Evolutionary conservation across 2,113 vertebrate genomes (phyloP).

Genomic region (Sinocyclocheilus maitianheensis): DNA sequence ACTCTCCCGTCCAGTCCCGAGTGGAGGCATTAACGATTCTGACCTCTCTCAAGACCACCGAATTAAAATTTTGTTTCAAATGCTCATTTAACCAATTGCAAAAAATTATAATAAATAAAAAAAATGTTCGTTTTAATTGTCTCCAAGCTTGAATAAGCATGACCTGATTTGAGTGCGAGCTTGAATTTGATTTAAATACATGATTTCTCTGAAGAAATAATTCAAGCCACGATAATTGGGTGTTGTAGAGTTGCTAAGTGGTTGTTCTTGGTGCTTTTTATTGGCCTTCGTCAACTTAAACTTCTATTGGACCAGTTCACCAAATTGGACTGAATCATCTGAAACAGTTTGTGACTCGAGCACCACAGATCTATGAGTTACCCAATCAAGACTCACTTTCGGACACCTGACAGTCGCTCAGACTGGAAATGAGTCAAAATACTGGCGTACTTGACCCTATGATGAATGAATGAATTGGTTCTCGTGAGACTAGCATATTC

Average conservation of each 20-base stretch:
- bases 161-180: background rate
- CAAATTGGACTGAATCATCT: no score
- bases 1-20: background rate
- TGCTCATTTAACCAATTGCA: background rate
- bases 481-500: no score
- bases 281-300: background rate
- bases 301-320: background rate
- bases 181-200: background rate
- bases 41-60: background rate
- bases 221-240: background rate
- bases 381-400: no score
- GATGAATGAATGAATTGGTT: no score
- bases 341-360: no score
- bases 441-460: no score
- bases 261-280: background rate
- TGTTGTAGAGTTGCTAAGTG: background rate
- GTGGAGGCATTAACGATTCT: slow-evolving; percentile 40
- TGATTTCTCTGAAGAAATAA: background rate
- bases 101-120: background rate
- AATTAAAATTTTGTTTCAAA: background rate
- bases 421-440: no score
- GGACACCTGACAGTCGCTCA: no score
- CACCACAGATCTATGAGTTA: no score
- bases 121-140: slow-evolving; percentile 26
- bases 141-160: background rate